phyloP scores from a whole-genome alignment of 2,888 invertebrate species.

The Deroplatys truncata region DNA sequence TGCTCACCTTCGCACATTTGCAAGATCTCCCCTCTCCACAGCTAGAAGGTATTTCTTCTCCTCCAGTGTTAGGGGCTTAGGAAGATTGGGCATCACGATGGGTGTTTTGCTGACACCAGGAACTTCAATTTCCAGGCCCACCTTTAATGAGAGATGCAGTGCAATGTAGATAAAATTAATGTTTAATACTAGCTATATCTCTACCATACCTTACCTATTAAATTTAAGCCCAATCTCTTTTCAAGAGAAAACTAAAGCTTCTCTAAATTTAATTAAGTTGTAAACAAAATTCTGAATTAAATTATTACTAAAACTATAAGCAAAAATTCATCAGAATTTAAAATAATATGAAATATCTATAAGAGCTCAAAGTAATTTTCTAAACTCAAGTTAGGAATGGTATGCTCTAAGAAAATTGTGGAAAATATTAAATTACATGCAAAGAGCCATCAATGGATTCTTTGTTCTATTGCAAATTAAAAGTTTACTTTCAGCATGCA shows the following conservation, averaged over 20 bases:
- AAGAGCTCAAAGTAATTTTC: no score
- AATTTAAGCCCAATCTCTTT: neutral
- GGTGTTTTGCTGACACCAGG: conserved; percentile 22
- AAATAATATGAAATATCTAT: no score
- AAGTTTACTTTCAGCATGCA: no score
- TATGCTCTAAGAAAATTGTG: no score
- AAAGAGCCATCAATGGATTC: no score
- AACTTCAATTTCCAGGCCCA: conserved; percentile 34
- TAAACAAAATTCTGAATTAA: no score
- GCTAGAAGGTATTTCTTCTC: conserved; percentile 91
- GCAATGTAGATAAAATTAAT: neutral
- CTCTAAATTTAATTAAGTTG: no score
- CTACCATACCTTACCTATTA: neutral
- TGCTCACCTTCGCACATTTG: conserved; percentile 70
- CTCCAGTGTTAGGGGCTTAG: conserved; percentile 69
- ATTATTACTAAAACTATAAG: no score
- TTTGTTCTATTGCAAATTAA: no score
- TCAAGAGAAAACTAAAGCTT: neutral
- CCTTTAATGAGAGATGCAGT: conserved; percentile 25
- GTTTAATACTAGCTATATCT: neutral
- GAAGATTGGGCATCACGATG: conserved; percentile 48
- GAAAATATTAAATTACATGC: no score
- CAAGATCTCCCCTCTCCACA: conserved; percentile 89
- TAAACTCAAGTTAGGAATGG: no score
- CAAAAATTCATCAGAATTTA: no score